These are phyloP conservation scores for Drosophila eugracilis DNA, from an alignment of 1,140 invertebrate species.

Conservation along the genomic window DNA sequence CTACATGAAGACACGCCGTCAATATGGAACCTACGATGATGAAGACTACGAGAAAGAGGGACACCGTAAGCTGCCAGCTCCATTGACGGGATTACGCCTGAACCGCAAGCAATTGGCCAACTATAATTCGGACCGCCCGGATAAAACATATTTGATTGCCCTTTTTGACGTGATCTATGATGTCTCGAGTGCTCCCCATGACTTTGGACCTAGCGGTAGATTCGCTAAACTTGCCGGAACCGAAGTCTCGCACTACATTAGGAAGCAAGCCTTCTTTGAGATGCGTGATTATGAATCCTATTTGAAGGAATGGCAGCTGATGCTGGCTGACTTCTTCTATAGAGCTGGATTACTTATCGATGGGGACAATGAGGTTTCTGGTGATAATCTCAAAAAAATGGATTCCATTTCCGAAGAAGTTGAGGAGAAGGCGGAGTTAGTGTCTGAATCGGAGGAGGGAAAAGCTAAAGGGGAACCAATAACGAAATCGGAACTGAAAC, in stretches of 20 bases:
- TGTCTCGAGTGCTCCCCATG: slow-evolving; percentile 34
- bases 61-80: background rate
- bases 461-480: background rate
- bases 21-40: slow-evolving; percentile 53
- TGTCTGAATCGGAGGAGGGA: no score
- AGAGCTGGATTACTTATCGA: slow-evolving; percentile 24
- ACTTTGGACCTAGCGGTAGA: slow-evolving; percentile 48
- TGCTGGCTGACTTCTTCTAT: slow-evolving; percentile 50
- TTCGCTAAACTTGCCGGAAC: slow-evolving; percentile 21
- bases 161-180: slow-evolving; percentile 41
- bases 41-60: slow-evolving; percentile 42
- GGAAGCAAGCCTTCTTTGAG: background rate
- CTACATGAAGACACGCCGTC: slow-evolving; percentile 3
- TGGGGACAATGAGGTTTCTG: background rate
- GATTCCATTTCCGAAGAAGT: background rate
- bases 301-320: slow-evolving; percentile 20
- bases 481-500: background rate
- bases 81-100: slow-evolving; percentile 12
- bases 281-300: background rate
- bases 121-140: slow-evolving; percentile 12
- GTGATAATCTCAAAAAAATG: background rate
- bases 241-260: slow-evolving; percentile 26
- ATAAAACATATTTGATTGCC: slow-evolving; percentile 39
- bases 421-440: no score
- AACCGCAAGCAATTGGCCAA: slow-evolving; percentile 8